Evolutionary conservation across 2,888 invertebrate species (phyloP), one percentile per base, ranked within the genome.

Genomic region (Entomobrya proxima): DNA sequence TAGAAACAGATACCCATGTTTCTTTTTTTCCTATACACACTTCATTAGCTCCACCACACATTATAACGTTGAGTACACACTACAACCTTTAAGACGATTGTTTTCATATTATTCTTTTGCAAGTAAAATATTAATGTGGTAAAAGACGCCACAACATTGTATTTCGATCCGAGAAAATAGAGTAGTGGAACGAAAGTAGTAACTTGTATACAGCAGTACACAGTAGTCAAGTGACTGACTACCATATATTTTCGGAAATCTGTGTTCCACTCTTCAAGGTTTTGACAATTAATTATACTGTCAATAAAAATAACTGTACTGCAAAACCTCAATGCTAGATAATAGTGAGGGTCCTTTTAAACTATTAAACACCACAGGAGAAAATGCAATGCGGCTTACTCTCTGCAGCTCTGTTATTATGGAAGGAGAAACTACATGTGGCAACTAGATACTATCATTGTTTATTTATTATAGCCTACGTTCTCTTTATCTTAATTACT

Each of bases 1-100:
- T 35, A 27, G 18, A 72, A 15, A 69, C 15, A 69, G 11, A 44
- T 35, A 2, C n/a, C 44, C 7, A 40, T 11, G 15, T 11, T 15
- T 0, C 6, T 75, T 5, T 55, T 55, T 50, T 27, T 32, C n/a
- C n/a, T 55, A 52, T 75, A 24, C 52, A 75, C 75, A 75, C 52
- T 75, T 35, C 75, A 75, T 75, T 75, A 75, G 75, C 52, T 75
- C 15, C 55, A 13, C 52, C 75, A 75, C 35, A 55, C 30, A 75
- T n/a, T 55, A 75, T 52, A 21, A 37, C 32, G 15, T 52, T 11
- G 18, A 75, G 30, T 32, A 32, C 35, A 35, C 30, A 21, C 35
- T 52, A 18, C 50, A 52, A 37, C 13, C 18, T 32, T 9, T 13
- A 30, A 15, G 30, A 55, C 24, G 9, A 67, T 67, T 67, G 37